phyloP scores from a whole-genome alignment of 2,113 vertebrate genomes.

The Ciconia boyciana region DNA sequence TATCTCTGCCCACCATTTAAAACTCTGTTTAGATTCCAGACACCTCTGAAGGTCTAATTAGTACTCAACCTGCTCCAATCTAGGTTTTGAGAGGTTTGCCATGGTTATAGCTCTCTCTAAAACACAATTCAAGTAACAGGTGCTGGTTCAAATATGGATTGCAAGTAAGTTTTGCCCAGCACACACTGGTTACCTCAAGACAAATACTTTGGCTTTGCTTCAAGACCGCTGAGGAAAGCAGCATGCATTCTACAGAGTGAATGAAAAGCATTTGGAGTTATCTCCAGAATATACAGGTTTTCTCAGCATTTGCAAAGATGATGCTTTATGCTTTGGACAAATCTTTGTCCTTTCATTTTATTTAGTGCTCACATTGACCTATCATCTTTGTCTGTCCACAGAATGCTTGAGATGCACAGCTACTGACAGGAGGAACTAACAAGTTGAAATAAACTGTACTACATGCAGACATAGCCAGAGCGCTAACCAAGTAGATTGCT shows the following conservation, averaged over 20 bases:
- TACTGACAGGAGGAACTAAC: background rate
- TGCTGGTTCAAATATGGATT: background rate
- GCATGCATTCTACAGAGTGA: background rate
- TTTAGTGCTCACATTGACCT: background rate
- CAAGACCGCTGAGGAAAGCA: background rate
- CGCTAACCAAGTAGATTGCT: background rate
- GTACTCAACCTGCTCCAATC: background rate
- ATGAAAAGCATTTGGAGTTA: background rate
- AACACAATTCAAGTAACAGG: background rate
- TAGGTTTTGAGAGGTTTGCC: background rate
- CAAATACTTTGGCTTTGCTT: background rate
- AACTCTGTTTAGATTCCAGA: background rate
- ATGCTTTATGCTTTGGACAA: background rate
- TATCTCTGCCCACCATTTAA: background rate
- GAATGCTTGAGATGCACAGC: background rate
- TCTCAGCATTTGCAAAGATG: background rate
- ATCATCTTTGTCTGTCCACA: background rate
- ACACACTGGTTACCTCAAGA: background rate
- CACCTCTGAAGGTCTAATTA: background rate
- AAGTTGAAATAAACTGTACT: background rate
- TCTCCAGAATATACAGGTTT: background rate
- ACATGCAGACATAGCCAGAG: background rate
- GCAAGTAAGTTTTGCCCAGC: background rate
- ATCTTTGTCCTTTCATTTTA: background rate
- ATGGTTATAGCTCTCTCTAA: background rate